These are phyloP conservation scores for Mantis religiosa DNA, from an alignment of 2,888 invertebrate genomes.

Conservation along the genomic window DNA sequence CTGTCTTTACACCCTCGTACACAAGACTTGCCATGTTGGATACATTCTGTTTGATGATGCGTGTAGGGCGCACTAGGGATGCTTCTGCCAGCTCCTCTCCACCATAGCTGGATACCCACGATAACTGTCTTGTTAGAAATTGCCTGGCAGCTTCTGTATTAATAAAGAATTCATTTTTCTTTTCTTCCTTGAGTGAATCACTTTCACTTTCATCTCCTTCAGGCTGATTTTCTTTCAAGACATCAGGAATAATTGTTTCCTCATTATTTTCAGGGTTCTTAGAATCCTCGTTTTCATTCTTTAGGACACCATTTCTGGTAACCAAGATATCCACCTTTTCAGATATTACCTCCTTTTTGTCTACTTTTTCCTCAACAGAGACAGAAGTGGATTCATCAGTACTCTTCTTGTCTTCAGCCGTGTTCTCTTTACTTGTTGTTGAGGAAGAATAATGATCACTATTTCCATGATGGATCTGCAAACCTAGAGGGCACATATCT, in stretches of 20 bases:
- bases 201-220: slow-evolving; percentile 38
- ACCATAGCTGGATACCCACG: slow-evolving; percentile 61
- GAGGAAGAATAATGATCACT: slow-evolving; percentile 55
- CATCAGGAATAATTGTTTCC: background rate
- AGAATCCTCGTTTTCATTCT: background rate
- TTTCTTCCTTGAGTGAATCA: slow-evolving; percentile 45
- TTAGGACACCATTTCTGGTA: background rate
- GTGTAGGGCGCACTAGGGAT: slow-evolving; percentile 49
- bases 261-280: background rate
- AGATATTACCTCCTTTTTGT: slow-evolving; percentile 10
- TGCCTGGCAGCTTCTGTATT: slow-evolving; percentile 74
- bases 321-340: background rate
- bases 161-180: slow-evolving; percentile 66
- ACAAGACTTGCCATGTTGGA: slow-evolving; percentile 69
- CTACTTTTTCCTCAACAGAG: slow-evolving; percentile 46
- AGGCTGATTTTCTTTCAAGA: background rate
- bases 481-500: slow-evolving; percentile 60
- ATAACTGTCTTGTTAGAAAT: slow-evolving; percentile 68
- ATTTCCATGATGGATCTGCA: slow-evolving; percentile 54
- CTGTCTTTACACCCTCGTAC: slow-evolving; percentile 70
- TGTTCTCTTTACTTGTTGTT: slow-evolving; percentile 55
- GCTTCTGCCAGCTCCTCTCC: slow-evolving; percentile 59
- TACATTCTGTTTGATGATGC: slow-evolving; percentile 68
- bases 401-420: slow-evolving; percentile 49
- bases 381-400: slow-evolving; percentile 54